phyloP scores from a whole-genome alignment of 2,888 invertebrate genomes.

The Hydropsyche betteni region DNA sequence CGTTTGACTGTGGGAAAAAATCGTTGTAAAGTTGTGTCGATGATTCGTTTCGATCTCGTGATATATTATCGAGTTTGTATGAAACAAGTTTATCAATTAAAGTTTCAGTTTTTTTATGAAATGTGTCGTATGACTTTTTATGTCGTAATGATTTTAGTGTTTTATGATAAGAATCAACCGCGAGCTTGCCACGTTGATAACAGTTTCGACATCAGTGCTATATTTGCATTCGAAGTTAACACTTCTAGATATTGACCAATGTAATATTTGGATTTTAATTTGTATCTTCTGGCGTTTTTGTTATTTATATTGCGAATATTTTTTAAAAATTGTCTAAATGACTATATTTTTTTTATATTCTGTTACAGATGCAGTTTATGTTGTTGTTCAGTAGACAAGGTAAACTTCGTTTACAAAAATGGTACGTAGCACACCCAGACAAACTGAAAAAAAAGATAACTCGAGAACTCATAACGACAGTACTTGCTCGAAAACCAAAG shows the following conservation, averaged over 20 bases:
- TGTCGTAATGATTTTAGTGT: background rate
- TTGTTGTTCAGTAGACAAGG: conserved; percentile 98
- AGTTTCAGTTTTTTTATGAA: too few relatives aligned
- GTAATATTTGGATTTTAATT: background rate
- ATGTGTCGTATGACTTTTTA: too few relatives aligned
- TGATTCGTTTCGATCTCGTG: too few relatives aligned
- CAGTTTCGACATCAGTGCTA: background rate
- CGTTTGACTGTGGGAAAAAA: too few relatives aligned
- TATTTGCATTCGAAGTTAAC: too few relatives aligned
- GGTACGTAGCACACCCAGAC: conserved; percentile 98
- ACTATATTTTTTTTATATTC: conserved; percentile 31
- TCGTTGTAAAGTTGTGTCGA: too few relatives aligned
- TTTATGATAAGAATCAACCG: background rate
- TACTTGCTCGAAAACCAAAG: conserved; percentile 94
- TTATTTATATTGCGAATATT: conserved; percentile 33
- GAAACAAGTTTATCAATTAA: too few relatives aligned
- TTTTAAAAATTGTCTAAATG: background rate
- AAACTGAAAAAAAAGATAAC: conserved; percentile 98
- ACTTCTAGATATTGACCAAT: too few relatives aligned
- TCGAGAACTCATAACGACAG: conserved; percentile 92
- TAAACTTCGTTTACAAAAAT: conserved; percentile 96
- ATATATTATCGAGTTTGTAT: too few relatives aligned
- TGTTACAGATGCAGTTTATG: conserved; percentile 97
- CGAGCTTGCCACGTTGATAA: conserved; percentile 21
- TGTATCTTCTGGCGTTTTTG: background rate